Percentiles rank a stretch among this genome's conserved stretches.
Evolutionary conservation across 2,888 invertebrate species (phyloP).

Genomic region (Elmis aenea): DNA sequence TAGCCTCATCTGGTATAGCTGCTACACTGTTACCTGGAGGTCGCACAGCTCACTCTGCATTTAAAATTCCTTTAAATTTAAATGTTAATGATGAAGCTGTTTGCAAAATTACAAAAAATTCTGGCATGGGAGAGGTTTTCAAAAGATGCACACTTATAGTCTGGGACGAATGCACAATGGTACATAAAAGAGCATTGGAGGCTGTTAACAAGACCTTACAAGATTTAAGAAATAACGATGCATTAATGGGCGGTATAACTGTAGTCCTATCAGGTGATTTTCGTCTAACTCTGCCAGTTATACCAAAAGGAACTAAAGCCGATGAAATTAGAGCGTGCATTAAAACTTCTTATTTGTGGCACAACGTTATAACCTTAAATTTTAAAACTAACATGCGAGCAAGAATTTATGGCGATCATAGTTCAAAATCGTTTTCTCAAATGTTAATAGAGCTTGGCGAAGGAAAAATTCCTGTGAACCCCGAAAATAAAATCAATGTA

Average conservation of each 20-base stretch:
- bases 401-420: slow-evolving; percentile 12
- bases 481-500: not conserved
- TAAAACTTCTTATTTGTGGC: slow-evolving; percentile 25
- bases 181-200: slow-evolving; percentile 36
- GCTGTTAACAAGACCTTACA: slow-evolving; percentile 32
- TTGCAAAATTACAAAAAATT: slow-evolving; percentile 33
- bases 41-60: slow-evolving; percentile 39
- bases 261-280: slow-evolving; percentile 34
- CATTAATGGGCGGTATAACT: slow-evolving; percentile 28
- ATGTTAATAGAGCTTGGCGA: not conserved
- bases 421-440: not conserved
- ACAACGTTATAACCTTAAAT: slow-evolving; percentile 16
- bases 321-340: slow-evolving; percentile 30
- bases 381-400: slow-evolving; percentile 22
- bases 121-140: slow-evolving; percentile 31
- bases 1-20: slow-evolving; percentile 41
- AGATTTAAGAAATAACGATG: slow-evolving; percentile 27
- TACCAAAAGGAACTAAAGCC: slow-evolving; percentile 26
- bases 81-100: slow-evolving; percentile 27
- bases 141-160: slow-evolving; percentile 34
- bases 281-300: slow-evolving; percentile 31
- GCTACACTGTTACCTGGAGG: slow-evolving; percentile 41
- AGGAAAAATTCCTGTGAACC: not conserved
- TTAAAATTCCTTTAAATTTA: slow-evolving; percentile 39
- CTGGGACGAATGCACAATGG: slow-evolving; percentile 44